These are phyloP conservation scores for Drosophila greeni DNA, from an alignment of 2,888 invertebrate species.

Conservation along the genomic window DNA sequence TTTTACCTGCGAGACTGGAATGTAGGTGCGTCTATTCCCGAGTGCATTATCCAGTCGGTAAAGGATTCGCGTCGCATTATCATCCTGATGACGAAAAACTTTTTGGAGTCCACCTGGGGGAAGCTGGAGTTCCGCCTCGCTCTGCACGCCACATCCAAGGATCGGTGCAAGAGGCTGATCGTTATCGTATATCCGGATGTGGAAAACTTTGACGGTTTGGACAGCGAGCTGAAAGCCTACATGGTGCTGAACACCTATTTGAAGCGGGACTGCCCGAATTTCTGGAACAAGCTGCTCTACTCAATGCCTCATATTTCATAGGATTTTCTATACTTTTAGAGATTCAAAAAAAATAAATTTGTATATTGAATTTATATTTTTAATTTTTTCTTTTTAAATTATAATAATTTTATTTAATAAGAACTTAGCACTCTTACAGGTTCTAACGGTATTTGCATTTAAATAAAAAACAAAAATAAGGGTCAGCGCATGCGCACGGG, in stretches of 20 bases:
- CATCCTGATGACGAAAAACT: slow-evolving; percentile 36
- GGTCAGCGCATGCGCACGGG: slow-evolving; percentile 15
- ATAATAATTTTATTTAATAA: background rate
- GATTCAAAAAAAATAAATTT: no score
- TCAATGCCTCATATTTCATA: slow-evolving; percentile 32
- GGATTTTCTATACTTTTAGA: background rate
- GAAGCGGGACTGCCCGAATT: slow-evolving; percentile 18
- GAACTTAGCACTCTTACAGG: background rate
- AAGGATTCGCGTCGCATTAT: slow-evolving; percentile 27
- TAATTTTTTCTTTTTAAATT: no score
- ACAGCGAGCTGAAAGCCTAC: slow-evolving; percentile 31
- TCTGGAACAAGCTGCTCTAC: slow-evolving; percentile 36
- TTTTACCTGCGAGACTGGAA: no score
- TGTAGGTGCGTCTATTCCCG: no score
- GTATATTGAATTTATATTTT: background rate
- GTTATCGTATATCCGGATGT: slow-evolving; percentile 41
- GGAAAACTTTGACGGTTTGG: slow-evolving; percentile 22
- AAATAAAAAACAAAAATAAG: slow-evolving; percentile 4
- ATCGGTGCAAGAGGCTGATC: slow-evolving; percentile 35
- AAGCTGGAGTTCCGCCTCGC: slow-evolving; percentile 37
- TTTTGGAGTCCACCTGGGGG: slow-evolving; percentile 39
- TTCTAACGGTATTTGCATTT: slow-evolving; percentile 28
- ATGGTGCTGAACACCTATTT: slow-evolving; percentile 39
- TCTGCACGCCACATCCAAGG: slow-evolving; percentile 27
- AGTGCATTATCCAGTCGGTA: no score